Evolutionary conservation across 2,888 invertebrate genomes (phyloP), one percentile per base, ranked within the genome.

Genomic region (Microplitis deprimator): DNA sequence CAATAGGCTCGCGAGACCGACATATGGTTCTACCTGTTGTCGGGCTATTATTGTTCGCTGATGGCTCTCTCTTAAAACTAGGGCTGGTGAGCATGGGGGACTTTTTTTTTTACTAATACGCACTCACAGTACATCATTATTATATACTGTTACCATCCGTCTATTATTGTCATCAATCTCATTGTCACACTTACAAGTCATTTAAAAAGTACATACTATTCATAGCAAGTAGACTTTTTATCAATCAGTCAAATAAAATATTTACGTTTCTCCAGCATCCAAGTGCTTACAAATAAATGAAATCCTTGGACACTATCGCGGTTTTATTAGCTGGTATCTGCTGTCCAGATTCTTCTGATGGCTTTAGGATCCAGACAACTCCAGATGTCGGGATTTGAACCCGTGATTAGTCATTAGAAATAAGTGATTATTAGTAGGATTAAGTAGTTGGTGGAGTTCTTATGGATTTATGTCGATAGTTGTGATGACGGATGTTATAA

Each of bases 21-120:
- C 89, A 88, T 89, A 88, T 88, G 88, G 89, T 87, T 80, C 82
- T 89, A 89, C 89, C 89, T 88, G 88, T 87, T 88, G 84, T 83
- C 85, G 82, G 80, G 81, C 87, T 83, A 87, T 88, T 88, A 89
- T 88, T 88, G 85, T 87, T 85, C 84, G 85, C 84, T 84, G 84
- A 83, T 84, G 84, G 88, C 29, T 85, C 82, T 87, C 85, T 85
- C 65, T 65, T 65, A 13, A 65, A 65, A 65, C 3, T 29, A 62
- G 62, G 62, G 62, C 62, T 6, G 17, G 4, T 62, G 62, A 62
- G 17, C n/a, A 59, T 62, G n/a, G 59, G 59, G 62, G 62, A 16
- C 5, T 16, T 62, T 62, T 62, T 62, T 62, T 62, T 62, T 16
- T 8, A 7, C 20, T 62, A 16, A 6, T 62, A 62, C 50, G 8